Conservation (phyloP, 30 jellyfish, hydroid and myxozoan species). For the Morbakka virulenta region DNA sequence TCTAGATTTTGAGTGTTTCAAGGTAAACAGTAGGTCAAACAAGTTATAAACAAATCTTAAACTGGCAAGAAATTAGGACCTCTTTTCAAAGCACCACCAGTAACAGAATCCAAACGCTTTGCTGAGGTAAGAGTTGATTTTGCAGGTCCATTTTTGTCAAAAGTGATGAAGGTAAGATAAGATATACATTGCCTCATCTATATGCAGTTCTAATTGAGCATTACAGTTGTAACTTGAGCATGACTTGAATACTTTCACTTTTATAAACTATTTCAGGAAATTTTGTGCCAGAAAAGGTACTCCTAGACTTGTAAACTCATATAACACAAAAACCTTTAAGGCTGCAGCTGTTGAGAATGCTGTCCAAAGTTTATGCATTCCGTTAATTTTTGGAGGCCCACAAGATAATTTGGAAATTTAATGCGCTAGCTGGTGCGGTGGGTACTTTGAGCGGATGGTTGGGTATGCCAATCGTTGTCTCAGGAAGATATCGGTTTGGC, state of each 20-base stretch:
- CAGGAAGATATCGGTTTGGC: constrained; percentile 22
- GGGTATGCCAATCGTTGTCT: constrained; percentile 45
- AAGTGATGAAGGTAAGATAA: no score
- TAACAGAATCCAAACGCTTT: constrained; percentile 34
- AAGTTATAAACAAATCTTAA: constrained; percentile 19
- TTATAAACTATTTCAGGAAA: constrained; percentile 33
- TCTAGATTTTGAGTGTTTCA: constrained; percentile 49
- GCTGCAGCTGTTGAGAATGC: no score
- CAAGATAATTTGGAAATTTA: constrained; percentile 30
- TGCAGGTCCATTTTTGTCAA: constrained; percentile 66
- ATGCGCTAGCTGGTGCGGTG: constrained; percentile 48
- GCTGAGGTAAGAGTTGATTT: constrained; percentile 50
- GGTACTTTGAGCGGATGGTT: constrained; percentile 41
- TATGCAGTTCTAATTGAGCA: constrained; percentile 51
- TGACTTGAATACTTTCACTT: constrained; percentile 36
- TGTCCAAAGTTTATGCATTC: no score
- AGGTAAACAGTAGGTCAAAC: constrained; percentile 58
- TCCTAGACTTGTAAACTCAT: constrained; percentile 51
- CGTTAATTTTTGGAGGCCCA: not conserved
- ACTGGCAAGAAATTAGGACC: constrained; percentile 21
- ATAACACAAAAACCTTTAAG: constrained; percentile 51
- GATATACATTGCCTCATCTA: constrained; percentile 25
- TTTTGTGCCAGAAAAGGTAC: constrained; percentile 66
- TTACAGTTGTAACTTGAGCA: constrained; percentile 33
- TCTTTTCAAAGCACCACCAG: constrained; percentile 33